Evolutionary conservation across 2,888 invertebrate species (phyloP).

Genomic region (Microplitis manilae): DNA sequence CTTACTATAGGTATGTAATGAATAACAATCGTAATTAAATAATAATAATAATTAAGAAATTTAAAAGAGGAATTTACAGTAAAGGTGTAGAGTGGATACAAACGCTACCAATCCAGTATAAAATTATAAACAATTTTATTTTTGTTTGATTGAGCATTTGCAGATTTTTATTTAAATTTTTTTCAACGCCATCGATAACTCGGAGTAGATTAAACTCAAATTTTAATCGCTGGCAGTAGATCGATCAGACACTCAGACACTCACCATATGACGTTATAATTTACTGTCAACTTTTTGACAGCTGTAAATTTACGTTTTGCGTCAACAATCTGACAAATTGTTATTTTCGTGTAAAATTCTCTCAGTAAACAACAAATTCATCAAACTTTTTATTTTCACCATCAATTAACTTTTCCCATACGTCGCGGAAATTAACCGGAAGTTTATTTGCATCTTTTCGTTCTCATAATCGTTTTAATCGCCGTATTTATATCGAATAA

Average conservation of each 20-base stretch:
- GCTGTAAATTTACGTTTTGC: neutral
- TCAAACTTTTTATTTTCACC: neutral
- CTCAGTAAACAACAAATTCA: neutral
- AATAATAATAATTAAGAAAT: neutral
- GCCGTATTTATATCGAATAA: neutral
- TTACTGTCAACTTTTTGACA: neutral
- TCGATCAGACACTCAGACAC: neutral
- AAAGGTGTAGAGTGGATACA: neutral
- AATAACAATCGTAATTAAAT: neutral
- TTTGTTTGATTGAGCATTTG: neutral
- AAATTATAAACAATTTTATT: neutral
- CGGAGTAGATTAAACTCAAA: neutral
- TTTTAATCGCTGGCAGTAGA: neutral
- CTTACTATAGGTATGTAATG: neutral
- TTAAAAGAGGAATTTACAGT: neutral
- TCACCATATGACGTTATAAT: neutral
- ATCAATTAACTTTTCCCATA: neutral
- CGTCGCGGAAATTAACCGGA: neutral
- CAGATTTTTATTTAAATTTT: neutral
- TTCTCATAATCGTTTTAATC: neutral
- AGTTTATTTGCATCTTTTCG: neutral
- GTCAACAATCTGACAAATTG: neutral
- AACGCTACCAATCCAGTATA: neutral
- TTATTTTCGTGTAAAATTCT: neutral
- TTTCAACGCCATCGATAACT: neutral